A percentile compares a stretch with the other conserved stretches of the same genome.
These are phyloP conservation scores for Danio albolineatus DNA, from an alignment of 2,797 vertebrate genomes.

Conservation along the genomic window DNA sequence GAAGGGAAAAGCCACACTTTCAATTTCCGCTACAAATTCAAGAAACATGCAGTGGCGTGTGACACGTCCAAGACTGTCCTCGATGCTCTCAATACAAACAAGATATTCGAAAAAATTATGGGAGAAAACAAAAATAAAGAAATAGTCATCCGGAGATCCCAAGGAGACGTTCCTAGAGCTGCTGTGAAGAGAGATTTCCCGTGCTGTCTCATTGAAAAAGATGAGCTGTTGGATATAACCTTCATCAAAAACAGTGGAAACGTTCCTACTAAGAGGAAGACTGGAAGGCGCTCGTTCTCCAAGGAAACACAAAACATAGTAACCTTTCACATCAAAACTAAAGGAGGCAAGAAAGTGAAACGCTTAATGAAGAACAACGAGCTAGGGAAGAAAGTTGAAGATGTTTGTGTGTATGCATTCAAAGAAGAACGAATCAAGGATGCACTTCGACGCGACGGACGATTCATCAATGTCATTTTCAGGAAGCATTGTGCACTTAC, in stretches of 20 bases:
- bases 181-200: constrained; percentile 42
- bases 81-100: constrained; percentile 8
- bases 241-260: constrained; percentile 6
- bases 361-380: constrained; percentile 50
- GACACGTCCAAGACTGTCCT: constrained; percentile 2
- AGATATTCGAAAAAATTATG: neutral
- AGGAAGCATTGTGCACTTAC: neutral
- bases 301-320: constrained; percentile 34
- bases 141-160: constrained; percentile 13
- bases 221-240: constrained; percentile 22
- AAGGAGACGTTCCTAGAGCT: neutral
- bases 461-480: constrained; percentile 25
- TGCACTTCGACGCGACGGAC: constrained; percentile 66
- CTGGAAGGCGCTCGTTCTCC: accelerated
- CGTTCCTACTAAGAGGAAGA: too few species aligned
- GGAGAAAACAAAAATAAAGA: neutral
- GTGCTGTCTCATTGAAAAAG: constrained; percentile 39
- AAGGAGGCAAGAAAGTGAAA: constrained; percentile 16
- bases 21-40: neutral
- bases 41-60: neutral
- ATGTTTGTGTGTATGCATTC: constrained; percentile 63
- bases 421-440: constrained; percentile 60
- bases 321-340: constrained; percentile 58
- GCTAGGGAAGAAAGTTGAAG: accelerated
- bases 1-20: constrained; percentile 15